Evolutionary conservation across 2,113 vertebrate genomes (phyloP).

Genomic region (Conger conger): DNA sequence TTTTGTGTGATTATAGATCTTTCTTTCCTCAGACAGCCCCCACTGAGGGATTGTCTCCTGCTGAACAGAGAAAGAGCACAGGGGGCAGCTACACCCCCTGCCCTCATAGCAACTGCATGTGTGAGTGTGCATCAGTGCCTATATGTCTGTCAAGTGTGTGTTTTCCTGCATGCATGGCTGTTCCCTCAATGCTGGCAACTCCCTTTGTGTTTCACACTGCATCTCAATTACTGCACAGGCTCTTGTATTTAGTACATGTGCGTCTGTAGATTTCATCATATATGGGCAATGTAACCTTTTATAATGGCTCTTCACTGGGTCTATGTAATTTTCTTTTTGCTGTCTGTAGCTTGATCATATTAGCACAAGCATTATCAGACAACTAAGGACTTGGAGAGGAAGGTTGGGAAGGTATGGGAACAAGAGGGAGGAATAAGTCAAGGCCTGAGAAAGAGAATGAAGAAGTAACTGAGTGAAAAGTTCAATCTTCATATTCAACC

Average conservation of each 20-base stretch:
- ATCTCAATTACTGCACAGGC: background rate
- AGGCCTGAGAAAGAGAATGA: too few relatives aligned
- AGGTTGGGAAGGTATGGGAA: too few relatives aligned
- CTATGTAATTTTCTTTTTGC: too few relatives aligned
- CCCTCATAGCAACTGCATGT: background rate
- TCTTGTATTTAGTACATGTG: background rate
- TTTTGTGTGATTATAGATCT: background rate
- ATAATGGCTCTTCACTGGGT: too few relatives aligned
- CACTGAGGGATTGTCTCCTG: background rate
- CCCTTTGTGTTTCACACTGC: background rate
- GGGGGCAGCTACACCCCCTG: background rate
- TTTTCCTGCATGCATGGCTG: background rate
- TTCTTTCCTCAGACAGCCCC: constrained; percentile 2
- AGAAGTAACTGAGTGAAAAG: too few relatives aligned
- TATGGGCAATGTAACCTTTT: background rate
- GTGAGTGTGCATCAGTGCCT: background rate
- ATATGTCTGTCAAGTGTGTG: background rate
- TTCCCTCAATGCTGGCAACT: background rate
- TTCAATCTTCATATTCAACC: too few relatives aligned
- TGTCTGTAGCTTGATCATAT: too few relatives aligned
- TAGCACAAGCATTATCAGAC: too few relatives aligned
- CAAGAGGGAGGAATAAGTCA: too few relatives aligned
- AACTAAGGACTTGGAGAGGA: too few relatives aligned
- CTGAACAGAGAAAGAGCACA: background rate
- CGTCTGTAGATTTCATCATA: background rate